Base-by-base conservation (phyloP, 2,888 invertebrate genomes). In the Tupiocoris notatus region DNA sequence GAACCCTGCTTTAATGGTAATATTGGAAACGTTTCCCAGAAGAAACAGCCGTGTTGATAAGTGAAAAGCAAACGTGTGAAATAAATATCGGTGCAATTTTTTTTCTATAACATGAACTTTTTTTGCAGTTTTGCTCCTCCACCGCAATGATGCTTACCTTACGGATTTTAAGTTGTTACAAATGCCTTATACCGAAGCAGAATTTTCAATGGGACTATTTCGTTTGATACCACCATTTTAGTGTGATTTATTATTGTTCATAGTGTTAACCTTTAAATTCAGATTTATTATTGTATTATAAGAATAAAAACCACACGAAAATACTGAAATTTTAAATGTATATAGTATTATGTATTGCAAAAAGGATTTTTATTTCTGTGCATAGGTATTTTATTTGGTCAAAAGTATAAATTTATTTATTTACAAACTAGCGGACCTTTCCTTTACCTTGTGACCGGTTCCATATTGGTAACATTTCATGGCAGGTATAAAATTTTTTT, bases 281-380 rank as follows among this genome's bases (percentile, higher is more conserved):
- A 65, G 39, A 17, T 65, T 39, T 39, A 65, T n/a, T n/a, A n/a
- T 65, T 17, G 39, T 39, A 18, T 65, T 21, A 65, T 39, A 64
- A 39, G 1, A 23, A 63, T 21, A 23, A 24, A 18, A 22, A 20
- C 63, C 2, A n/a, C 59, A 18, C 59, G 18, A n/a, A 3, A 1
- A 22, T 9, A 12, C 12, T 63, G 63, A 24, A 63, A 63, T 63
- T 22, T 65, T 65, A 17, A 39, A 24, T 65, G 65, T 65, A 65
- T n/a, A 65, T 65, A 65, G 16, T 17, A 63, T 21, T 18, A 63
- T 7, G n/a, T 21, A 12, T 22, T 65, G 17, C 39, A 25, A 24
- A n/a, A 18, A 24, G 65, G 65, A 65, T 65, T 65, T 39, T 65
- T n/a, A 65, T 65, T 65, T 65, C 65, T 65, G 65, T 65, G 65